A percentile compares a stretch with the other conserved stretches of the same genome.
Conservation (phyloP, 2,888 invertebrate genomes). For the Lamellibrachia satsuma region DNA sequence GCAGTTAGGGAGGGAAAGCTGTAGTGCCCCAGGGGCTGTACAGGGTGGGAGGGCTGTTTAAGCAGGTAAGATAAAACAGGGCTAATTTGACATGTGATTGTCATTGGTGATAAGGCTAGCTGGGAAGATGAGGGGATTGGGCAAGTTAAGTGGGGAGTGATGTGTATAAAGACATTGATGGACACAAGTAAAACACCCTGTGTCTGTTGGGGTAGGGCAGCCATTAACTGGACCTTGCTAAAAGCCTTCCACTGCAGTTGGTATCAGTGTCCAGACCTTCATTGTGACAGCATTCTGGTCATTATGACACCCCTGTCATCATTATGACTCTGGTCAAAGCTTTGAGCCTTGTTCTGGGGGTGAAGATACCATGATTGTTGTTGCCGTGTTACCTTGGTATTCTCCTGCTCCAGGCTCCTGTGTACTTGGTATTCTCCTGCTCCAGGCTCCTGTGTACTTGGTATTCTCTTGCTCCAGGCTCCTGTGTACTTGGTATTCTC, state of each 20-base stretch:
- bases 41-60: background rate
- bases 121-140: background rate
- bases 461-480: too few relatives aligned
- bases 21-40: background rate
- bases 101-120: background rate
- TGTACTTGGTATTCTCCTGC: too few relatives aligned
- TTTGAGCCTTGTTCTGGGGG: background rate
- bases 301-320: background rate
- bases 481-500: too few relatives aligned
- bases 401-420: too few relatives aligned
- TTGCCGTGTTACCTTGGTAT: background rate
- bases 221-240: slow-evolving; percentile 7
- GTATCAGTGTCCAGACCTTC: background rate
- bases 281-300: background rate
- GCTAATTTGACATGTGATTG: slow-evolving; percentile 12
- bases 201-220: background rate
- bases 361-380: background rate
- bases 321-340: background rate
- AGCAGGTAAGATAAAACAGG: background rate
- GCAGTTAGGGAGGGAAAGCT: slow-evolving; percentile 5
- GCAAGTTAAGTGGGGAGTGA: background rate
- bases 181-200: background rate
- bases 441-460: too few relatives aligned
- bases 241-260: background rate
- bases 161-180: background rate